Evolutionary conservation across 2,888 invertebrate species (phyloP), one percentile per base, ranked within the genome.

Genomic region (Polia nebulosa): DNA sequence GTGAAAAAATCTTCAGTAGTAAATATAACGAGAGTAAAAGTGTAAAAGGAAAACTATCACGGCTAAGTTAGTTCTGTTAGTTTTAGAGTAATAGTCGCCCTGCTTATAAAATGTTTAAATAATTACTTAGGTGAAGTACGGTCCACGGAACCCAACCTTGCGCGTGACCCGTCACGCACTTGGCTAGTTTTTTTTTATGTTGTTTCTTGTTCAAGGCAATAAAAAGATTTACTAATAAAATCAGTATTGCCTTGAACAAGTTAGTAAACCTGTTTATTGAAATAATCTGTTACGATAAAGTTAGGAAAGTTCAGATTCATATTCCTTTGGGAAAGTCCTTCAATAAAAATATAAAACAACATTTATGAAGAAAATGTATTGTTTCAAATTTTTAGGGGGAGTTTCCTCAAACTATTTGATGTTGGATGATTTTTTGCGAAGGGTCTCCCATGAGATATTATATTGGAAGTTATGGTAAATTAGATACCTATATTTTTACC

Each of bases 311-410:
- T 25, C 22, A 20, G 5, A 29, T 57, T 51, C 34, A 11, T 34
- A 34, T 71, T 45, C 61, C 72, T 34, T 51, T 29, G 72, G 41
- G 72, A 6, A 56, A 29, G 45, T 8, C 25, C n/a, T 22, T 41
- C 34, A n/a, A 52, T 15, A 61, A 52, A 56, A 52, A 52, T 20
- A 52, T 32, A 25, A 57, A 41, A 34, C 8, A 53, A 47, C 9
- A 27, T 27, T 39, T 25, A 29, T 47, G 34, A 45, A 45, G 34
- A 34, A 45, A 69, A 60, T 29, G 34, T 13, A 32, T 39, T 53
- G 22, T 34, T 41, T 41, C 7, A 32, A 20, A 22, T 56, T 61
- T n/a, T 17, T 29, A 15, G 17, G 17, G n/a, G 27, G 44, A 51
- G 22, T 45, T 34, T 11, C 7, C 13, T 15, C 9, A 13, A 44